A percentile compares a stretch with the other conserved stretches of the same genome.
Conservation (phyloP, 2,888 invertebrate species). For the Drosophila percnosoma region DNA sequence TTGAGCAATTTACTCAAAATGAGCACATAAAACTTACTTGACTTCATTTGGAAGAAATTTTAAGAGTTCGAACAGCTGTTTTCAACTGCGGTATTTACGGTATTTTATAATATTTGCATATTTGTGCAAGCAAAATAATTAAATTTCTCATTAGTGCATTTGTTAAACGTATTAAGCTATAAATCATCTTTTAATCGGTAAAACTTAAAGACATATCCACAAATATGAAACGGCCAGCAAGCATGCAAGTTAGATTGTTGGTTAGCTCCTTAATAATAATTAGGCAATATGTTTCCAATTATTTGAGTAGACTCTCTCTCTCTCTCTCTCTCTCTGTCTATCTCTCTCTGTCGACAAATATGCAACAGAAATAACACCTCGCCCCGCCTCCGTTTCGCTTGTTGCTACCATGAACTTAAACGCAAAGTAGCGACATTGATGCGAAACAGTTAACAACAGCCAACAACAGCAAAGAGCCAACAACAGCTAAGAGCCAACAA, state of each 20-base stretch:
- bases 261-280: background rate
- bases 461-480: background rate
- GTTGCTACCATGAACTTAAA: background rate
- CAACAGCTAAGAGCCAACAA: constrained; percentile 1
- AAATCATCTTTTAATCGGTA: background rate
- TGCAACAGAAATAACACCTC: background rate
- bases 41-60: background rate
- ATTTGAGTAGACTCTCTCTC: background rate
- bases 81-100: background rate
- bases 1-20: background rate
- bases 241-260: background rate
- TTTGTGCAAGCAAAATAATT: background rate
- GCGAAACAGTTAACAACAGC: background rate
- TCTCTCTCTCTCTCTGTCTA: background rate
- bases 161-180: too few relatives aligned
- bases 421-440: background rate
- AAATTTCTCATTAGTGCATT: background rate
- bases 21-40: background rate
- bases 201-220: background rate
- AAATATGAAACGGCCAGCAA: background rate
- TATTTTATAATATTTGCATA: background rate
- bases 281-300: background rate
- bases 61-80: background rate
- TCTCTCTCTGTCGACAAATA: background rate
- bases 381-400: background rate